Conservation (phyloP, 2,797 vertebrate genomes). For the Gymnoscopelus braueri region DNA sequence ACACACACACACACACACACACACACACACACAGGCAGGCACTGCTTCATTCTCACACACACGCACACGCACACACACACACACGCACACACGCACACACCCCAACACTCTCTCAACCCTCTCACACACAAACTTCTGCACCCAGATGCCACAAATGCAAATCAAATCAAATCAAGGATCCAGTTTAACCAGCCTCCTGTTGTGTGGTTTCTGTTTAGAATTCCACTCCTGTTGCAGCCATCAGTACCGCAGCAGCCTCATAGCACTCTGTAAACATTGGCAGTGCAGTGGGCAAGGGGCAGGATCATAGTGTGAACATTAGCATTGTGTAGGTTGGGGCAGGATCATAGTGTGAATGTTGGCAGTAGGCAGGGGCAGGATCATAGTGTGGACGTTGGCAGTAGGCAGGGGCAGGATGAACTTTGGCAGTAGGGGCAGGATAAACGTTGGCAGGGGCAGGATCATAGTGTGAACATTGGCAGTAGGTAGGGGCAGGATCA, state of each 20-base stretch:
- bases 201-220: slow-evolving; percentile 1
- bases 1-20: background rate
- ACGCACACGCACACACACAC: slow-evolving; percentile 1
- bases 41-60: too few species aligned
- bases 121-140: background rate
- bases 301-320: too few species aligned
- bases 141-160: background rate
- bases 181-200: slow-evolving; percentile 15
- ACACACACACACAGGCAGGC: slow-evolving; percentile 7
- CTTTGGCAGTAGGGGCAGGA: too few species aligned
- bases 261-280: slow-evolving; percentile 14
- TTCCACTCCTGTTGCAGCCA: slow-evolving; percentile 24
- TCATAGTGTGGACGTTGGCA: too few species aligned
- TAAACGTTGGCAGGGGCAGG: too few species aligned
- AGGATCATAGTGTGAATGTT: too few species aligned
- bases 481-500: too few species aligned
- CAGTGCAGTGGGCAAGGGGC: too few species aligned
- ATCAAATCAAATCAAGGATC: background rate
- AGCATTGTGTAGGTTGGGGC: too few species aligned
- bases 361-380: too few species aligned
- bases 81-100: background rate
- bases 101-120: background rate
- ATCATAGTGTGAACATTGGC: too few species aligned
- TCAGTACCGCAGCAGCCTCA: slow-evolving; percentile 37
- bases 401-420: too few species aligned